Evolutionary conservation across 2,797 vertebrate species (phyloP).

Genomic region (Kryptolebias ocellatus): DNA sequence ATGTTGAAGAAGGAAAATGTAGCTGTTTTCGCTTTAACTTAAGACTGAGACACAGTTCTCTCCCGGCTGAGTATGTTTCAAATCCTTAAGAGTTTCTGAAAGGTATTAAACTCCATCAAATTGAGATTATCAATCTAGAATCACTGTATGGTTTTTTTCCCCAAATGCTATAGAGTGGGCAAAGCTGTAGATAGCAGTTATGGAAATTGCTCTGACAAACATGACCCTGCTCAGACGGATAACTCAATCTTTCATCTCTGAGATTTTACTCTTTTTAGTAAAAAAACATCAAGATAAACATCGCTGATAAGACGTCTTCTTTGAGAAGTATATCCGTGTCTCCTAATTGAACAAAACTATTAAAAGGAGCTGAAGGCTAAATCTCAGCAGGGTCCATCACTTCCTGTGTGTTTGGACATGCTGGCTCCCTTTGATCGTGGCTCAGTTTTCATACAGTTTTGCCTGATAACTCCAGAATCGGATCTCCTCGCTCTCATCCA

Average conservation of each 20-base stretch:
- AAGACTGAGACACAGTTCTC: background rate
- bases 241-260: conserved; percentile 71
- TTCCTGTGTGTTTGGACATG: conserved; percentile 10
- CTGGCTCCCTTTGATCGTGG: conserved; percentile 40
- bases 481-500: conserved; percentile 46
- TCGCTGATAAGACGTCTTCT: conserved; percentile 56
- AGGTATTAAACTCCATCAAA: background rate
- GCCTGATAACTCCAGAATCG: conserved; percentile 50
- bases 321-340: conserved; percentile 39
- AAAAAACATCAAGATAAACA: conserved; percentile 59
- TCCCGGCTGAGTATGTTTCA: background rate
- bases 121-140: conserved; percentile 2
- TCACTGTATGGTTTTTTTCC: background rate
- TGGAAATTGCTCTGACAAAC: conserved; percentile 67
- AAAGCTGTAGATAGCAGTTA: conserved; percentile 65
- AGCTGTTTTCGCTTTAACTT: conserved; percentile 11
- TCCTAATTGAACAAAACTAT: conserved; percentile 23
- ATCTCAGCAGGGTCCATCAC: conserved; percentile 32
- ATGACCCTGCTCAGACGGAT: conserved; percentile 65
- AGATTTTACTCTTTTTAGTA: conserved; percentile 65
- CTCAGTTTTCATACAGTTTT: conserved; percentile 58
- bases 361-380: conserved; percentile 42
- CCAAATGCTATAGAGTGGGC: conserved; percentile 26
- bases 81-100: background rate
- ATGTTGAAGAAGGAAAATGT: conserved; percentile 22